Base-by-base conservation (phyloP, 2,113 vertebrate species). In the Pipa parva region DNA sequence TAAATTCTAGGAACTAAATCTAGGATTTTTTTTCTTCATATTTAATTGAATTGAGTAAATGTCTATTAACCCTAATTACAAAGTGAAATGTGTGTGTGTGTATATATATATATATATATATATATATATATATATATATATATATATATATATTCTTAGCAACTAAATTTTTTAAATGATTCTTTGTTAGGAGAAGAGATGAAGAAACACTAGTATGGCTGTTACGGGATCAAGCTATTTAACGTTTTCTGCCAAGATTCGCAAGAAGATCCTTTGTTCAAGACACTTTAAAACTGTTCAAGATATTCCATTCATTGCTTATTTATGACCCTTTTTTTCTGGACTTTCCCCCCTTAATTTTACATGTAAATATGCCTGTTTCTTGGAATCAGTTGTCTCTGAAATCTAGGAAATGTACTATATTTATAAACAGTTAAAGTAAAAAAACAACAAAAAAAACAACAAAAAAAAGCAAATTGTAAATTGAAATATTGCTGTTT, bases 401-500 rank as follows among this genome's bases (percentile, higher is more conserved):
- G 39, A 49, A 45, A 33, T 33, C 66, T 46, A 80, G 84, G 63
- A 63, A 78, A 73, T 85, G 82, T 84, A 86, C 88, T 85, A 86
- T 90, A 92, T 92, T 92, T 91, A 89, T 88, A 83, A 42, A 42
- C 39, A 42, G 13, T 42, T 2, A 42, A 87, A 71, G 78, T 82
- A 78, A 78, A 77, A n/a, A n/a, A n/a, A n/a, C n/a, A n/a, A n/a
- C n/a, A n/a, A n/a, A n/a, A n/a, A n/a, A n/a, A n/a, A n/a, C n/a
- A n/a, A n/a, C n/a, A n/a, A n/a, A n/a, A n/a, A 61, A 59, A 59
- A 71, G 75, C 21, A 54, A 61, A 72, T 81, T 78, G 78, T 72
- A 85, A 84, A 79, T 81, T 75, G 78, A 71, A 49, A 74, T 74
- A 71, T 79, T 78, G 77, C 81, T 79, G 78, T 90, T 79, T 70